Evolutionary conservation across 2,113 vertebrate genomes (phyloP).

Genomic region (Sinosuthora webbiana): DNA sequence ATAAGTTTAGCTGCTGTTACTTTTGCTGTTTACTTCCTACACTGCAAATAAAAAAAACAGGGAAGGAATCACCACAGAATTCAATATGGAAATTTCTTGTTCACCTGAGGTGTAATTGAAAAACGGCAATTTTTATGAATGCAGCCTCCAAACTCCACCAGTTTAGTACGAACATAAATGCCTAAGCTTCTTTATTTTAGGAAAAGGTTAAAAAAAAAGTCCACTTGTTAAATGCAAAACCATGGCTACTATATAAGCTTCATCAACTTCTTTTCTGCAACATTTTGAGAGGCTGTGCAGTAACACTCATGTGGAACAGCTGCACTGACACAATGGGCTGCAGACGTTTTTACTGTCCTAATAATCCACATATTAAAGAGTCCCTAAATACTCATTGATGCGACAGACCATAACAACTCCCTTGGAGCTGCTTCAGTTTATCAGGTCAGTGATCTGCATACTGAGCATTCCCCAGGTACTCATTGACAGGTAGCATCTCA

Average conservation of each 20-base stretch:
- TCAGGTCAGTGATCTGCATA: constrained; percentile 66
- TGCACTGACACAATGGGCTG: constrained; percentile 50
- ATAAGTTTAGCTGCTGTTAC: not conserved
- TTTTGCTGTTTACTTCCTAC: not conserved
- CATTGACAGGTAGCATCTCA: constrained; percentile 67
- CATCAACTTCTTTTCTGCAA: not conserved
- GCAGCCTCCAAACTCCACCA: not conserved
- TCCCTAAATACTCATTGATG: constrained; percentile 57
- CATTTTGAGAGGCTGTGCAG: not conserved
- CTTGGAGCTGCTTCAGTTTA: constrained; percentile 59
- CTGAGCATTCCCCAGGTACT: constrained; percentile 57
- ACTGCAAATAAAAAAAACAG: not conserved
- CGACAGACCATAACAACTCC: constrained; percentile 64
- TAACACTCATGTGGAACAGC: constrained; percentile 19
- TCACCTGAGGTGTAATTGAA: not conserved
- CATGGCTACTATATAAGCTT: not conserved
- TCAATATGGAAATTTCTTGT: not conserved
- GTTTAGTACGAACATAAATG: not conserved
- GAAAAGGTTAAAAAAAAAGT: not conserved
- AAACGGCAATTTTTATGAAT: not conserved
- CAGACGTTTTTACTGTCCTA: constrained; percentile 49
- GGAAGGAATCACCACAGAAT: not conserved
- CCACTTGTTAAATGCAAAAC: not conserved
- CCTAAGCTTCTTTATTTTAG: not conserved
- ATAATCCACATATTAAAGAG: constrained; percentile 60